phyloP scores from a whole-genome alignment of 2,888 invertebrate genomes.

The Yponomeuta evonymella region DNA sequence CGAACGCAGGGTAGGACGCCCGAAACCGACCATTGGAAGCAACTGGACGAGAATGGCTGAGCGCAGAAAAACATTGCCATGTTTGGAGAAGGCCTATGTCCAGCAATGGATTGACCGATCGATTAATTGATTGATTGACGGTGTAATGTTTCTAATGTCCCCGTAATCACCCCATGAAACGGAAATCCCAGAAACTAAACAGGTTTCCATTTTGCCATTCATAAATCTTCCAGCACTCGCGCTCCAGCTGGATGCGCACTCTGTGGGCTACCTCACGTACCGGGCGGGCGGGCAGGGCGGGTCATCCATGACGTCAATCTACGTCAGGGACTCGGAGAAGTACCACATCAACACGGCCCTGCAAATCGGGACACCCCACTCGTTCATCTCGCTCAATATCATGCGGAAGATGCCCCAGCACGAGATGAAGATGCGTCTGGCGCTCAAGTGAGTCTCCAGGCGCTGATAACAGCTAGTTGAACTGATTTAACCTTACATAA shows the following conservation, averaged over 20 bases:
- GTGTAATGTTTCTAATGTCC: too few relatives aligned
- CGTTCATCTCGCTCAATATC: conserved; percentile 84
- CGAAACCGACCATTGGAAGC: too few relatives aligned
- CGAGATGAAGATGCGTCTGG: conserved; percentile 85
- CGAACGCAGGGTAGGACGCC: too few relatives aligned
- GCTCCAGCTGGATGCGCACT: conserved; percentile 90
- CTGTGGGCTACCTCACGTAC: conserved; percentile 92
- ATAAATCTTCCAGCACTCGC: conserved; percentile 79
- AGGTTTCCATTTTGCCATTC: not conserved
- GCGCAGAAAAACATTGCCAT: too few relatives aligned
- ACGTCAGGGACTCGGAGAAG: conserved; percentile 85
- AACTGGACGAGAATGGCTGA: too few relatives aligned
- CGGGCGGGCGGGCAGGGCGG: conserved; percentile 79
- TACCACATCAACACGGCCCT: conserved; percentile 82
- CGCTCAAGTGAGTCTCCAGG: conserved; percentile 81
- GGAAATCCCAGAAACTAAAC: too few relatives aligned
- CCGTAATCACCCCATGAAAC: too few relatives aligned
- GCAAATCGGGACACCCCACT: conserved; percentile 89
- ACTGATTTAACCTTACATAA: too few relatives aligned
- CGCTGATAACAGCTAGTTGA: too few relatives aligned
- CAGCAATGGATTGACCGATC: not conserved
- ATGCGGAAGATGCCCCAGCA: conserved; percentile 87
- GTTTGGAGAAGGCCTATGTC: too few relatives aligned
- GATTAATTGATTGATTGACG: too few relatives aligned
- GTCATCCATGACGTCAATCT: conserved; percentile 87